Evolutionary conservation across 2,797 vertebrate genomes (phyloP).

Genomic region (Scomberomorus guttatus): DNA sequence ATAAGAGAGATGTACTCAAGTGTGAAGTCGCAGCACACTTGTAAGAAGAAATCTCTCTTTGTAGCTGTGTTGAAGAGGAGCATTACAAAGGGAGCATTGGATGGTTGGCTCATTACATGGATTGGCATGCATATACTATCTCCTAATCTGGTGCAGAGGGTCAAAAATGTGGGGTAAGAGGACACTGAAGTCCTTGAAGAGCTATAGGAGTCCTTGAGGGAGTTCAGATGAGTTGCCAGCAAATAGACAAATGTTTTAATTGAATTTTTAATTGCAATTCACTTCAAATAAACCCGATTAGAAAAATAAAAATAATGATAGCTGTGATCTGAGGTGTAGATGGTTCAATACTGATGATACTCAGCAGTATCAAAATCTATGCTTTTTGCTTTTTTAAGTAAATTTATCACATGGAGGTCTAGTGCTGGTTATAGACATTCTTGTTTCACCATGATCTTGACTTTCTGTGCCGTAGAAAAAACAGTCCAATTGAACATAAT

Average conservation of each 20-base stretch:
- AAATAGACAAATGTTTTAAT: not conserved
- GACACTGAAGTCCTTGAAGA: not conserved
- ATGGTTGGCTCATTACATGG: not conserved
- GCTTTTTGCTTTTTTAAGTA: no score
- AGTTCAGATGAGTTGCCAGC: not conserved
- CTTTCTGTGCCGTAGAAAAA: no score
- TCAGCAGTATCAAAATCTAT: no score
- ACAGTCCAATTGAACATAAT: no score
- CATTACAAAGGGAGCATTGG: not conserved
- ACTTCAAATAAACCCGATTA: not conserved
- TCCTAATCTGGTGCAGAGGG: not conserved
- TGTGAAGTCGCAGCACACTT: not conserved
- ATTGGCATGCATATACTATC: not conserved
- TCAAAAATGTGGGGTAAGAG: not conserved
- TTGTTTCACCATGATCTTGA: no score
- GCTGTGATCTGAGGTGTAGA: not conserved
- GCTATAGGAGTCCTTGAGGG: not conserved
- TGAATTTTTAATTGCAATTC: not conserved
- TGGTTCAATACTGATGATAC: no score
- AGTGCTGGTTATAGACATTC: no score
- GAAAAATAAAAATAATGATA: not conserved
- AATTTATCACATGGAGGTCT: no score
- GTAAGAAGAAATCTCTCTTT: not conserved
- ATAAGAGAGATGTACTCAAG: not conserved
- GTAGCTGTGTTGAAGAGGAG: not conserved